Evolutionary conservation across 2,888 invertebrate genomes (phyloP), one percentile per base, ranked within the genome.

Genomic region (Xestia c-nigrum): DNA sequence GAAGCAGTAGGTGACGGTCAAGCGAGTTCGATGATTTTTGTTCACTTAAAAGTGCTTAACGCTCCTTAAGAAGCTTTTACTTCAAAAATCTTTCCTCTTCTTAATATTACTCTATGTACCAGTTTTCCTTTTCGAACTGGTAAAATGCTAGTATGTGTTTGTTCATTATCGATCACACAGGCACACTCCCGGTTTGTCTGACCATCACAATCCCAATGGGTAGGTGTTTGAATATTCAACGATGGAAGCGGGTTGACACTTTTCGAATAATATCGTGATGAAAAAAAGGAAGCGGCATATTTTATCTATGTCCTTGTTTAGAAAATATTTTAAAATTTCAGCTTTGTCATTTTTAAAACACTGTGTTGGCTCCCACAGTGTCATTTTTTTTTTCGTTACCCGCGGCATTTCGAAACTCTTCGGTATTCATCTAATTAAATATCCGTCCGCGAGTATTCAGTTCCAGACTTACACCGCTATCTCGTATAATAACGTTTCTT

Each of bases 171-270:
- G 43, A 74, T 74, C 74, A 65, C 31, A n/a, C 50, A 47, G 46
- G 46, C 47, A 43, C 46, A 57, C 31, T 43, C 50, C 65, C 46
- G 55, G 40, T 57, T 24, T 7, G 31, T 66, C n/a, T 63, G 61
- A 43, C 69, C 69, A 69, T 72, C 69, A 59, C 46, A 63, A 66
- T 38, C n/a, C 85, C 72, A 52, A 70, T 75, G 72, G 63, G 38
- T 80, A 57, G 46, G 24, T 65, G 31, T 74, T 74, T 85, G 71
- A 72, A 83, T 83, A 83, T 81, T 85, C 85, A 85, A 66, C 75
- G 46, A 72, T 38, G 57, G 65, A 80, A 80, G 14, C 14, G 66
- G 38, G 72, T 52, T 72, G 68, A 75, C 82, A 75, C 50, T 75
- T 84, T 68, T 66, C 7, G 55, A 72, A 72, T 61, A 68, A 78